Base-by-base conservation (phyloP, 2,888 invertebrate genomes). In the Leptura quadrifasciata region DNA sequence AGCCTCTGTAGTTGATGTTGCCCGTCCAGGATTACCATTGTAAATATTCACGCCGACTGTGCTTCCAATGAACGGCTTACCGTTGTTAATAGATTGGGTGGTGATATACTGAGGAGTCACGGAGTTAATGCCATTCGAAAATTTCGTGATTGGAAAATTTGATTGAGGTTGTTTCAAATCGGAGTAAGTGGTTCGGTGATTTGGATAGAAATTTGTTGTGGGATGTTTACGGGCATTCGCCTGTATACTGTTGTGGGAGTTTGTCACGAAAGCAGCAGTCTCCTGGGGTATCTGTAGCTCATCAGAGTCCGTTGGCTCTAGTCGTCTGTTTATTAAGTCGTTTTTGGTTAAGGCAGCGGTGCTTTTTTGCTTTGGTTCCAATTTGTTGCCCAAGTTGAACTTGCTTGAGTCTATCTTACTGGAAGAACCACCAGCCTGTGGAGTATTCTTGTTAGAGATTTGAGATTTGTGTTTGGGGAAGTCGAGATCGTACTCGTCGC, bases 261-360 rank as follows among this genome's bases (percentile, higher is more conserved):
- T 91, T 54, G 92, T 91, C 1, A 92, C 93, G 85, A 96, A 95
- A 0, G 95, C 95, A 0, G 94, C 94, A 8, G 94, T 93, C 88
- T 96, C 96, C 9, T 95, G 95, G 0, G 94, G 92, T 0, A 94
- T 91, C 86, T 95, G 95, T 85, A 92, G 92, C 88, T 95, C 87
- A 9, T 85, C 85, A 0, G 84, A 84, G 18, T 83, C 61, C 21
- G 12, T 15, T n/a, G 73, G 54, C 61, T 77, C 75, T 15, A 77
- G 35, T 58, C 76, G 65, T 75, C 64, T 76, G 72, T 75, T 68
- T 73, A 57, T 18, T 2, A 76, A 31, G 55, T 75, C 73, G 47
- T 76, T 79, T 60, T 58, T 58, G n/a, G 77, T 74, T 5, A 58
- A 39, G 15, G 4, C 58, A 31, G 17, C 17, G 0, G 60, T 61